Percentiles rank a stretch among this genome's conserved stretches.
These are phyloP conservation scores for Gymnocephalus cernua DNA, from an alignment of 2,113 vertebrate species.

Conservation along the genomic window DNA sequence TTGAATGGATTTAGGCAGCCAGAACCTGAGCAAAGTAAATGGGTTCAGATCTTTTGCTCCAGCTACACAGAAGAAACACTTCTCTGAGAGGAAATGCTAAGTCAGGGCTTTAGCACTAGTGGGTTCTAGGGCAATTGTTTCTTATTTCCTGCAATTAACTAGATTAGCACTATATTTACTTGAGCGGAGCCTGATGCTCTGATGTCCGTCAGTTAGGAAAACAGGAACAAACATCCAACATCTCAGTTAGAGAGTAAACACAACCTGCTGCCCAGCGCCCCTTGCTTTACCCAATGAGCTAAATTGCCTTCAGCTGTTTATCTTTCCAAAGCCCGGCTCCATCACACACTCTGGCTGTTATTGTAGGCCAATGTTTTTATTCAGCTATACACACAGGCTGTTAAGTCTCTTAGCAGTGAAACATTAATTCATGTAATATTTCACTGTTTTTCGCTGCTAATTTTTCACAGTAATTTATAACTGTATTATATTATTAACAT, in stretches of 20 bases:
- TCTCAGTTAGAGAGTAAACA: constrained; percentile 23
- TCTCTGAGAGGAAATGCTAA: constrained; percentile 64
- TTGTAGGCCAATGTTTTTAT: constrained; percentile 1
- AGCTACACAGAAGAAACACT: constrained; percentile 51
- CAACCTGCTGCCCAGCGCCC: not conserved
- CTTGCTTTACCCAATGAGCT: constrained; percentile 9
- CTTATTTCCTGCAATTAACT: constrained; percentile 66
- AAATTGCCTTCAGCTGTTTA: constrained; percentile 48
- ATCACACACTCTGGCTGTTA: constrained; percentile 14
- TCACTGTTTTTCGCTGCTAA: constrained; percentile 7
- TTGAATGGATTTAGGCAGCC: not conserved
- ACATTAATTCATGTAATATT: not conserved
- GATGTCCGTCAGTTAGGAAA: constrained; percentile 56
- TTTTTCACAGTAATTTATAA: constrained; percentile 9
- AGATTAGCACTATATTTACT: constrained; percentile 61
- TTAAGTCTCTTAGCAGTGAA: constrained; percentile 13
- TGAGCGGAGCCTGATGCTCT: constrained; percentile 23
- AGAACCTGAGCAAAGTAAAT: constrained; percentile 30
- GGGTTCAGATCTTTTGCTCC: constrained; percentile 18
- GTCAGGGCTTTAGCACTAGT: constrained; percentile 23
- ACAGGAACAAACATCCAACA: constrained; percentile 56
- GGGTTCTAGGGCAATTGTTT: constrained; percentile 59
- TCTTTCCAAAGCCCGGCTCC: constrained; percentile 11
- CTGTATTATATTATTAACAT: not conserved
- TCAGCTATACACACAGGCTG: constrained; percentile 30